Base-by-base conservation (phyloP, 2,888 invertebrate genomes). In the Branchellion lobata region DNA sequence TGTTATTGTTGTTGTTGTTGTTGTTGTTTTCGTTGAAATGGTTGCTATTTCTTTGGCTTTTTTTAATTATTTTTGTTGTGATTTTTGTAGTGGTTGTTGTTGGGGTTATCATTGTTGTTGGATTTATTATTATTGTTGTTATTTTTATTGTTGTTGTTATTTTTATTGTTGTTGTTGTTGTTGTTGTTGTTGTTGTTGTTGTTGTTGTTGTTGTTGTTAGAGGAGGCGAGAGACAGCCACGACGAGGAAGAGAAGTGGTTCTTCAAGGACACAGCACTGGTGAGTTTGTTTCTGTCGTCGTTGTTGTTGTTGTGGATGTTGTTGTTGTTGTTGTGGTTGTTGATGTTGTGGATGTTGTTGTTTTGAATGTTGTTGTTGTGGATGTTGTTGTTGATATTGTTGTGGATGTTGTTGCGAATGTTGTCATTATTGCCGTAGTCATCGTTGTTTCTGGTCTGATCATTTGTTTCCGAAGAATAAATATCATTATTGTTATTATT, bases 181-280 rank as follows among this genome's bases (percentile, higher is more conserved):
- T 5, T 33, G 5, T 69, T 69, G 8, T 69, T 69, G 5, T 69
- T 69, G 5, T 24, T 69, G 8, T 69, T 11, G 69, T 34, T 5
- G 14, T 69, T 5, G 29, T 34, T 33, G 18, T 34, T 33, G 24
- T 47, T 33, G 27, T 53, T 24, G 1, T 40, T 51, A n/a, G 40
- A 27, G 21, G 61, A 24, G 1, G 57, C 77, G 21, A 77, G 61
- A 18, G 77, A 77, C 33, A 77, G 27, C 47, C 77, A 77, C 34
- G 77, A 77, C 18, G 77, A 77, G 14, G 77, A 77, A 27, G 77
- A 77, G 18, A 77, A 61, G 77, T 77, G 77, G 40, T 77, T 77
- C 27, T 77, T 77, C 21, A 77, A 33, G 34, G 77, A 77, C 21
- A 65, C 40, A 8, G 65, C 77, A 65, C 77, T 77, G 31, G 3